A percentile compares a stretch with the other conserved stretches of the same genome.
These are phyloP conservation scores for Aurelia sp. DNA, from an alignment of 30 jellyfish, hydroid and myxozoan genomes.

Conservation along the genomic window DNA sequence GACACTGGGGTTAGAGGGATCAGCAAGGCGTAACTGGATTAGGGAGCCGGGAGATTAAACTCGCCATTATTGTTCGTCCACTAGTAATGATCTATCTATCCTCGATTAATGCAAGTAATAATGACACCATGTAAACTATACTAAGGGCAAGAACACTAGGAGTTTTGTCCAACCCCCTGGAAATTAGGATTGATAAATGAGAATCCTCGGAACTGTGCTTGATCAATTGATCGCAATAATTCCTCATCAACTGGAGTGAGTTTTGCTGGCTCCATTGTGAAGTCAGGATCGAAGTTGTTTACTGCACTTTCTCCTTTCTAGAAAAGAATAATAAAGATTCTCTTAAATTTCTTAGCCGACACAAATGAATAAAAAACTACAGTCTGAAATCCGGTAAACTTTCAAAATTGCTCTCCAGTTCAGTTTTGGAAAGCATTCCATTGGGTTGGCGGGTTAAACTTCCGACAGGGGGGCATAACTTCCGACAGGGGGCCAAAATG, in stretches of 20 bases:
- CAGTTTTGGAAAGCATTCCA: too few species aligned
- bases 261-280: constrained; percentile 99
- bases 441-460: too few species aligned
- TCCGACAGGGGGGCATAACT: too few species aligned
- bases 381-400: too few species aligned
- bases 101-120: neutral
- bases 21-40: too few species aligned
- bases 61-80: too few species aligned
- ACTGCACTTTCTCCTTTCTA: constrained; percentile 93
- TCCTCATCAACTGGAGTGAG: constrained; percentile 95
- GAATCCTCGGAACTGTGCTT: constrained; percentile 94
- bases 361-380: too few species aligned
- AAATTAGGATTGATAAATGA: constrained; percentile 95
- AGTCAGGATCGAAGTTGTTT: constrained; percentile 96
- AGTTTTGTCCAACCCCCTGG: constrained; percentile 31
- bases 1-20: too few species aligned
- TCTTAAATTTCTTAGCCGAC: too few species aligned
- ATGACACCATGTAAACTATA: neutral
- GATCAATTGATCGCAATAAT: constrained; percentile 91
- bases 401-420: too few species aligned
- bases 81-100: neutral
- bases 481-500: too few species aligned
- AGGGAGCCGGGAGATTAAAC: too few species aligned
- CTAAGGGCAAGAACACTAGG: constrained; percentile 3
- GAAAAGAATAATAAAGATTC: neutral